Percentiles rank a stretch among this genome's conserved stretches.
These are phyloP conservation scores for Hycleus cichorii DNA, from an alignment of 1,140 invertebrate genomes.

Conservation along the genomic window DNA sequence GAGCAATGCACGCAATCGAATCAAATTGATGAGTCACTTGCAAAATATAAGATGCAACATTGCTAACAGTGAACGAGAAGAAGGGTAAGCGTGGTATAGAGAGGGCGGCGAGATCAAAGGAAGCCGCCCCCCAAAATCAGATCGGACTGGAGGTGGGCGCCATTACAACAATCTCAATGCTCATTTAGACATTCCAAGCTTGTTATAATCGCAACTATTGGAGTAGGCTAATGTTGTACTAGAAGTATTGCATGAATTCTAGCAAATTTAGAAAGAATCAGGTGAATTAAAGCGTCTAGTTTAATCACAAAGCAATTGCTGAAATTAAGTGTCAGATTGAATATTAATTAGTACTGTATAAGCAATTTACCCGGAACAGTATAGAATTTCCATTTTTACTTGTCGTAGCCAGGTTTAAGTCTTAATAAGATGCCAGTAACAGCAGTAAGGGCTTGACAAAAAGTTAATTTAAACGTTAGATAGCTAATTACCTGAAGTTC, in stretches of 20 bases:
- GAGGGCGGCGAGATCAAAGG: constrained; percentile 42
- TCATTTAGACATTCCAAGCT: constrained; percentile 40
- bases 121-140: constrained; percentile 41
- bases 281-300: too few relatives aligned
- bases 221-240: too few relatives aligned
- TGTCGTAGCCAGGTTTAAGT: constrained; percentile 4
- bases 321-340: too few relatives aligned
- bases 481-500: constrained; percentile 11
- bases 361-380: constrained; percentile 2
- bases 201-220: constrained; percentile 17
- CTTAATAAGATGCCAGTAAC: constrained; percentile 12
- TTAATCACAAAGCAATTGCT: too few relatives aligned
- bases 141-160: constrained; percentile 38
- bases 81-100: constrained; percentile 16
- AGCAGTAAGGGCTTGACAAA: constrained; percentile 6
- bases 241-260: too few relatives aligned
- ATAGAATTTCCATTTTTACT: constrained; percentile 7
- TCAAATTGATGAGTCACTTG: constrained; percentile 41
- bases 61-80: constrained; percentile 11
- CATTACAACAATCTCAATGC: constrained; percentile 42
- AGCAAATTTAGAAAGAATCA: too few relatives aligned
- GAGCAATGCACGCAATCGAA: constrained; percentile 26
- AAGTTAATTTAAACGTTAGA: constrained; percentile 13
- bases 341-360: neutral
- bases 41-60: constrained; percentile 36